Evolutionary conservation across 2,113 vertebrate genomes (phyloP), one percentile per base, ranked within the genome.

Genomic region (Aythya baeri): DNA sequence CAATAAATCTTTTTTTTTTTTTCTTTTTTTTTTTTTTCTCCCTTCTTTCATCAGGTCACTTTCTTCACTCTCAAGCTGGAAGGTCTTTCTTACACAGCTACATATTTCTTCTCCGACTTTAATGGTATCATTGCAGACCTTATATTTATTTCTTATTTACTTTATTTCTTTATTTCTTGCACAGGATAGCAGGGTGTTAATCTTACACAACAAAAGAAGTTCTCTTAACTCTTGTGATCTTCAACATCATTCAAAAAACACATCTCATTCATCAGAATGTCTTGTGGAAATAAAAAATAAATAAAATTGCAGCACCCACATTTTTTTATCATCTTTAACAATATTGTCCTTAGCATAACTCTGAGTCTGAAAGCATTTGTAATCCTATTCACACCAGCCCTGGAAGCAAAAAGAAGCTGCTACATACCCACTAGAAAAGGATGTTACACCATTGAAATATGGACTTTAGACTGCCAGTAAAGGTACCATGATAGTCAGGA

Each of bases 191-290:
- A 36, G 26, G 31, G 44, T 62, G 58, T 49, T 49, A 68, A n/a
- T 6, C 2, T 62, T 36, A 49, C 15, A 49, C 0, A 62, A 31
- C 0, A 62, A 25, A 18, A 3, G 22, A 58, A 75, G 46, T 55
- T 41, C 34, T 23, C 23, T 65, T 66, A 59, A 71, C 57, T 18
- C 9, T 7, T 62, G 34, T 44, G 50, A 58, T n/a, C 72, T 83
- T 79, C 91, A 78, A 26, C 31, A 50, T 29, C 2, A 43, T 27
- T 62, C 14, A 43, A 49, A 79, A 84, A 61, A 5, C 25, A 0
- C 32, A 38, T 32, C 12, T 34, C 18, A 17, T 31, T 34, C 67
- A 25, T 32, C 66, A 79, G 41, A 79, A 16, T 32, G 38, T 74
- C 67, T 62, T 50, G 21, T 43, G 26, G 26, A 62, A 84, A 57